Base-by-base conservation (phyloP, 2,888 invertebrate species). In the Nipponacmea schrenckii region DNA sequence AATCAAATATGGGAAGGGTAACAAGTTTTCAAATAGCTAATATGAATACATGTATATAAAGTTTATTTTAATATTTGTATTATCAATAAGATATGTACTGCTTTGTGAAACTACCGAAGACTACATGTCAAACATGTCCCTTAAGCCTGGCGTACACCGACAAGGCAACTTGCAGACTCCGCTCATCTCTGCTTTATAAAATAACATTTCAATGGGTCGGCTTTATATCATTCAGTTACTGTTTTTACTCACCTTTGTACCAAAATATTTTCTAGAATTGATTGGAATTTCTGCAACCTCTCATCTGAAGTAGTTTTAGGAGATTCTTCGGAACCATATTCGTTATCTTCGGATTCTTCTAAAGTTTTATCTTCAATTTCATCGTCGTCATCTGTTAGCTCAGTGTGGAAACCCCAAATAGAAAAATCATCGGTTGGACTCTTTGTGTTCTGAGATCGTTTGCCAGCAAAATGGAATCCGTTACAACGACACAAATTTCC, bases 381-480 rank as follows among this genome's bases (percentile, higher is more conserved):
- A 10, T 24, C 24, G 20, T 24, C n/a, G 17, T 48, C 24, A 14
- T 56, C 56, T 56, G 56, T 56, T 3, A 56, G 20, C 14, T 24
- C 24, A 7, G 56, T 56, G 12, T 56, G 20, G 20, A 56, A 56
- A 12, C 20, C 56, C 56, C 24, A 56, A 56, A 24, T 24, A 15
- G 56, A 20, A 56, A 56, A 56, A 56, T 56, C 56, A 56, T 56
- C 56, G 7, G 56, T 12, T 14, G 56, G 56, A 20, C 12, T 14
- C 10, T 20, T 10, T 20, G 20, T 24, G 10, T 24, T 20, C 24
- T 24, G 20, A 56, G 56, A 56, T 63, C 82, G 69, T 76, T 85
- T 85, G 1, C 85, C 85, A 20, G 85, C 84, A 69, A 85, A 85
- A 73, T 85, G 85, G 67, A 84, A 84, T 44, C 84, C 85, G 74